Evolutionary conservation across 2,113 vertebrate genomes (phyloP).

Genomic region (Chiloscyllium plagiosum): DNA sequence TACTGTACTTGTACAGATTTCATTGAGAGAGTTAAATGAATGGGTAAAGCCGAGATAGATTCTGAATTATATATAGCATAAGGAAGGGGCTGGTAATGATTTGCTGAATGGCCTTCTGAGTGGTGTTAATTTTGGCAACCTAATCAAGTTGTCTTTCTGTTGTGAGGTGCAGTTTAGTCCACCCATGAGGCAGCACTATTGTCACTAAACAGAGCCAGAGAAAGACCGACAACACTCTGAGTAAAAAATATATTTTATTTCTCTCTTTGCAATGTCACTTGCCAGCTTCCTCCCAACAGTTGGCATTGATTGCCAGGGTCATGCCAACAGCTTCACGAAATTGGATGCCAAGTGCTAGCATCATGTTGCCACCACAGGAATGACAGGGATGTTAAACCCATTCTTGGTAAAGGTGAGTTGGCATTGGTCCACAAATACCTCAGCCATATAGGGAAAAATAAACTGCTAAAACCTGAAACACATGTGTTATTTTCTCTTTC

Average conservation of each 20-base stretch:
- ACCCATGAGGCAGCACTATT: neutral
- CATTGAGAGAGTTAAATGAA: neutral
- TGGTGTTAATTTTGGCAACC: neutral
- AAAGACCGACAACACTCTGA: neutral
- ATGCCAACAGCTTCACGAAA: neutral
- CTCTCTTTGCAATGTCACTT: neutral
- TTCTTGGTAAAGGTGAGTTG: neutral
- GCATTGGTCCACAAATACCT: neutral
- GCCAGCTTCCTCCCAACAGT: neutral
- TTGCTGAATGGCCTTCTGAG: neutral
- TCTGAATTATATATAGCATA: neutral
- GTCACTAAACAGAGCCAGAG: neutral
- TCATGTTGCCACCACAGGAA: neutral
- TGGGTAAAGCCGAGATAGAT: neutral
- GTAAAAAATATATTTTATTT: neutral
- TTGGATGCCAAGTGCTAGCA: neutral
- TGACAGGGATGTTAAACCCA: neutral
- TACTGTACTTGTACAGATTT: neutral
- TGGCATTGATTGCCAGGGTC: neutral
- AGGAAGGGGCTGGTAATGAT: neutral
- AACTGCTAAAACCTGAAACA: neutral
- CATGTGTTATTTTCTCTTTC: neutral
- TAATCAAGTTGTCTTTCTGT: neutral
- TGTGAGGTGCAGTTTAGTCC: neutral
- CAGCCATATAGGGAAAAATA: neutral